These are phyloP conservation scores for Lasioglossum villosulum DNA, from an alignment of 2,888 invertebrate species.

Conservation along the genomic window DNA sequence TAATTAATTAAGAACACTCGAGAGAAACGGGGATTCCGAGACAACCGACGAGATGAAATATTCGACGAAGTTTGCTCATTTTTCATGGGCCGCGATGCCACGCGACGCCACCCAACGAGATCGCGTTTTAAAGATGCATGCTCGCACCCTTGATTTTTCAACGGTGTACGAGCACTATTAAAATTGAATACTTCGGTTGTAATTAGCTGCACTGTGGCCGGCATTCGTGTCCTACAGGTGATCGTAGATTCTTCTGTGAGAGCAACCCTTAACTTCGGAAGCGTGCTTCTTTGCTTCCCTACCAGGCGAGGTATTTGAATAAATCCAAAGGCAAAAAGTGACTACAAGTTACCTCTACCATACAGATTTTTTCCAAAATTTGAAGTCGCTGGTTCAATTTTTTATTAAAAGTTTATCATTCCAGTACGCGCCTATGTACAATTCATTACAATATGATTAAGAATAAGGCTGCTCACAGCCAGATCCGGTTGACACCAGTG, in stretches of 20 bases:
- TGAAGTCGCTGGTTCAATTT: background rate
- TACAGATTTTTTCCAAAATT: background rate
- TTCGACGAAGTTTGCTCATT: conserved; percentile 69
- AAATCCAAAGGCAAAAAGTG: background rate
- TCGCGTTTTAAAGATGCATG: conserved; percentile 52
- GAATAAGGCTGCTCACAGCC: background rate
- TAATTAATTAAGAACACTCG: conserved; percentile 77
- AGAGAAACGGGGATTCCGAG: conserved; percentile 57
- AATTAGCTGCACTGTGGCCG: background rate
- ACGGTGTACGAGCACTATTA: background rate
- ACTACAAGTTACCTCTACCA: too few relatives aligned
- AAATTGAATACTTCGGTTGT: background rate
- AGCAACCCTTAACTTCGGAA: background rate
- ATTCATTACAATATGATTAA: background rate
- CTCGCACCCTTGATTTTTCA: background rate
- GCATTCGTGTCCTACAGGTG: background rate
- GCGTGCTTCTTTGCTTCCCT: background rate
- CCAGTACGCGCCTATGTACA: background rate
- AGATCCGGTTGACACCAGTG: background rate
- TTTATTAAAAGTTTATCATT: background rate
- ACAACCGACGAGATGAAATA: conserved; percentile 63
- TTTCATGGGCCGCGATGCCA: conserved; percentile 27
- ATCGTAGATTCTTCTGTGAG: background rate
- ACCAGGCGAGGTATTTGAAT: background rate
- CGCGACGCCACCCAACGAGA: background rate